These are phyloP conservation scores for Plutella xylostella DNA, from an alignment of 2,888 invertebrate genomes.

Conservation along the genomic window DNA sequence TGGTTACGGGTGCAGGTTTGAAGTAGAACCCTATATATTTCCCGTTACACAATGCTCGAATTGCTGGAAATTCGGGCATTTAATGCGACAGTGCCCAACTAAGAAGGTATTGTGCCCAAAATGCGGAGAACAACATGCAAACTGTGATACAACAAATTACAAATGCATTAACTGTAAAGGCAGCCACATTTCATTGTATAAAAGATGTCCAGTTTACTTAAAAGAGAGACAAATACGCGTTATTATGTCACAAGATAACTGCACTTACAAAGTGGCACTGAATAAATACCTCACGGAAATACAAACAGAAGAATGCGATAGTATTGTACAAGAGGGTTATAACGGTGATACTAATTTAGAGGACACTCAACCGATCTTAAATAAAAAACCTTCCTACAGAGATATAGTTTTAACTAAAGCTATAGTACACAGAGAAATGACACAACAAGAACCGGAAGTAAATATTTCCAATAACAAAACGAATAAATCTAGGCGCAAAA, in stretches of 20 bases:
- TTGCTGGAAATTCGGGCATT: constrained; percentile 18
- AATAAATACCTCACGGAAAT: constrained; percentile 7
- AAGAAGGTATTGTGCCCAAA: background rate
- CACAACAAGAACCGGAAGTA: too few relatives aligned
- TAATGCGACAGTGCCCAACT: background rate
- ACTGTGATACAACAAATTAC: constrained; percentile 14
- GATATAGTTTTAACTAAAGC: too few relatives aligned
- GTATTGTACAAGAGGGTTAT: too few relatives aligned
- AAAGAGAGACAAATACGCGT: constrained; percentile 16
- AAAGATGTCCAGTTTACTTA: constrained; percentile 15
- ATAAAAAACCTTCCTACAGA: too few relatives aligned
- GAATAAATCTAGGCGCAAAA: too few relatives aligned
- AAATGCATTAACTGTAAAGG: constrained; percentile 19
- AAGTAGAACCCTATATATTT: constrained; percentile 13
- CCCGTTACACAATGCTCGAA: constrained; percentile 19
- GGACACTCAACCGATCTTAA: too few relatives aligned
- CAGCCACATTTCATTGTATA: constrained; percentile 18
- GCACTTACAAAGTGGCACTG: constrained; percentile 15
- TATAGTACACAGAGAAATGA: too few relatives aligned
- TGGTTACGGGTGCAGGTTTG: background rate
- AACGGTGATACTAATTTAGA: too few relatives aligned
- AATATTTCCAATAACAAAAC: too few relatives aligned
- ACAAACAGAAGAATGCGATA: too few relatives aligned
- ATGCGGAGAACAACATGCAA: constrained; percentile 11
- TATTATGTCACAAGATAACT: constrained; percentile 17